A percentile compares a stretch with the other conserved stretches of the same genome.
phyloP scores from a whole-genome alignment of 2,113 vertebrate species.

The Pelvicachromis taeniatus region DNA sequence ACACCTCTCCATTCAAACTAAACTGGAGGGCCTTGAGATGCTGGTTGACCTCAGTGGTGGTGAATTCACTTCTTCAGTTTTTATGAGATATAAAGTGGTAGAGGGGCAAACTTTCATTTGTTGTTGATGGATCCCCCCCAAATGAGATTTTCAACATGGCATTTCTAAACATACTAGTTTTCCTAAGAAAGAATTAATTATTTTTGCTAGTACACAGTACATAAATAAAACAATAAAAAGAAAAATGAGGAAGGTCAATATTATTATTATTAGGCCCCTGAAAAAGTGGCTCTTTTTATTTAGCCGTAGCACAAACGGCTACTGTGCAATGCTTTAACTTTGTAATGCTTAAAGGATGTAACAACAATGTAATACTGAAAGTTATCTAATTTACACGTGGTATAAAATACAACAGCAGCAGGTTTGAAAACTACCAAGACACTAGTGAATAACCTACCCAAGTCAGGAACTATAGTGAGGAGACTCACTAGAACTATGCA shows the following conservation, averaged over 20 bases:
- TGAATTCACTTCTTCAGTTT: slow-evolving; percentile 23
- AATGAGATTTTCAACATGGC: background rate
- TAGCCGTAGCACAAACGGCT: too few relatives aligned
- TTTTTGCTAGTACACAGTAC: background rate
- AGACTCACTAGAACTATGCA: background rate
- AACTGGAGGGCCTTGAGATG: slow-evolving; percentile 83
- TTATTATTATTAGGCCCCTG: too few relatives aligned
- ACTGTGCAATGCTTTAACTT: too few relatives aligned
- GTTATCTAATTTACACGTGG: too few relatives aligned
- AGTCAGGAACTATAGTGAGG: fast-evolving
- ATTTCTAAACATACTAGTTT: background rate
- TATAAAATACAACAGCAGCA: too few relatives aligned
- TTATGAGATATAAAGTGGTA: background rate
- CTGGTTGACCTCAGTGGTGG: slow-evolving; percentile 81
- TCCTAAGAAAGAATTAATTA: background rate
- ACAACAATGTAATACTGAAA: too few relatives aligned
- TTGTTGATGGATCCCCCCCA: background rate
- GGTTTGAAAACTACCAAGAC: background rate
- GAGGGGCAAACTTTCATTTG: background rate
- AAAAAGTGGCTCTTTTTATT: too few relatives aligned
- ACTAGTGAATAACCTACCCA: background rate
- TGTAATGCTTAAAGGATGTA: too few relatives aligned
- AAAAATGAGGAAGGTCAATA: background rate
- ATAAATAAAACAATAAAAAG: background rate
- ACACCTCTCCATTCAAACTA: slow-evolving; percentile 90